Conservation (phyloP, 2,113 vertebrate genomes). For the Nibea coibor region DNA sequence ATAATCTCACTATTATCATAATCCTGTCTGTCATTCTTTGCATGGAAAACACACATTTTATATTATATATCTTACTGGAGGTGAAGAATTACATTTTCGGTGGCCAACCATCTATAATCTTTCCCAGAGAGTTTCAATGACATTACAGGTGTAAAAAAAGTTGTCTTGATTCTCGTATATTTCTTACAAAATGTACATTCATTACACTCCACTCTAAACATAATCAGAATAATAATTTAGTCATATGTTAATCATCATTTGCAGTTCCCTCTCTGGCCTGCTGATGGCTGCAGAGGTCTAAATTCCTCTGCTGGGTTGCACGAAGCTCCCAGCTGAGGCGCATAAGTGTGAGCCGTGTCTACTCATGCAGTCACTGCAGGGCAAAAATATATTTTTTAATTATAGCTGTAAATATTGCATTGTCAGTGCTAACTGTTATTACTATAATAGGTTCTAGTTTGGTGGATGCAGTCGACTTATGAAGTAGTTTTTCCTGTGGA, state of each 20-base stretch:
- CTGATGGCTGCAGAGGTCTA: constrained; percentile 73
- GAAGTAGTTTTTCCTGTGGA: constrained; percentile 14
- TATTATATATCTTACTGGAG: not conserved
- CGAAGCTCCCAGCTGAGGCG: constrained; percentile 9
- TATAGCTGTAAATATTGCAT: constrained; percentile 27
- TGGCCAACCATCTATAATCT: not conserved
- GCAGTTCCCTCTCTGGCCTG: constrained; percentile 65
- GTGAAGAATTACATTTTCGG: not conserved
- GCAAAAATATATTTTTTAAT: constrained; percentile 25
- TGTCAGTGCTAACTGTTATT: constrained; percentile 34
- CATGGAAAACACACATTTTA: not conserved
- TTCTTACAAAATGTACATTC: not conserved
- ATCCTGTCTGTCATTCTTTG: not conserved
- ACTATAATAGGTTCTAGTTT: constrained; percentile 30
- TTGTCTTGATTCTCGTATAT: not conserved
- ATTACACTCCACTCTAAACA: not conserved
- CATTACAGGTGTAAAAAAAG: constrained; percentile 2
- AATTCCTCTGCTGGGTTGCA: constrained; percentile 9
- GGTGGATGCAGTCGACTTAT: not conserved
- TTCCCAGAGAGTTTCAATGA: not conserved
- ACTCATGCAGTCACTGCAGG: not conserved
- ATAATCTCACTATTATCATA: not conserved
- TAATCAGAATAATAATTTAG: not conserved
- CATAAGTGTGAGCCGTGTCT: constrained; percentile 6
- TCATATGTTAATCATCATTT: not conserved